Evolutionary conservation across 2,113 vertebrate genomes (phyloP).

Genomic region (Saguinus imperator): DNA sequence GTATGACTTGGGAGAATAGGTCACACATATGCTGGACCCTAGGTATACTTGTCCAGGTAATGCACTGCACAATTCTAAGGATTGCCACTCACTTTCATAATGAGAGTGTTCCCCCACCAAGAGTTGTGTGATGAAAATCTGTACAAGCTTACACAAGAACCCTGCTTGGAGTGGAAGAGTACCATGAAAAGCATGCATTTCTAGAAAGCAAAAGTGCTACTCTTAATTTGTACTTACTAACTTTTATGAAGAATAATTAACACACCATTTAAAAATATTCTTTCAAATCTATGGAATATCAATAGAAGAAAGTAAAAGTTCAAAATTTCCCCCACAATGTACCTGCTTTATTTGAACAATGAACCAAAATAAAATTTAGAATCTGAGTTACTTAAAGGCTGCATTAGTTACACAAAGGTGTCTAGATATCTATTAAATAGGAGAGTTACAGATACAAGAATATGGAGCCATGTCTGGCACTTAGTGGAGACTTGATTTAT

Average conservation of each 20-base stretch:
- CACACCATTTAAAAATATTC: not conserved
- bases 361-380: not conserved
- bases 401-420: not conserved
- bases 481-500: not conserved
- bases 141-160: not conserved
- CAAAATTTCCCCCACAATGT: not conserved
- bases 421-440: not conserved
- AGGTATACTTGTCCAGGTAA: not conserved
- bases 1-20: not conserved
- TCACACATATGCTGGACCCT: not conserved
- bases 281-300: not conserved
- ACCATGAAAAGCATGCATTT: not conserved
- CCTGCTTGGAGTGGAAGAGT: not conserved
- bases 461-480: not conserved
- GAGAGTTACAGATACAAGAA: not conserved
- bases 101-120: not conserved
- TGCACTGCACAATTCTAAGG: not conserved
- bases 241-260: not conserved
- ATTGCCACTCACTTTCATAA: not conserved
- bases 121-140: not conserved
- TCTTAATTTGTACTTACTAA: not conserved
- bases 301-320: not conserved
- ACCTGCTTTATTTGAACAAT: not conserved
- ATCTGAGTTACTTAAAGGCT: not conserved
- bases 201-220: not conserved